phyloP scores from a whole-genome alignment of 1,140 invertebrate species.

The Sycophaga agraensis region DNA sequence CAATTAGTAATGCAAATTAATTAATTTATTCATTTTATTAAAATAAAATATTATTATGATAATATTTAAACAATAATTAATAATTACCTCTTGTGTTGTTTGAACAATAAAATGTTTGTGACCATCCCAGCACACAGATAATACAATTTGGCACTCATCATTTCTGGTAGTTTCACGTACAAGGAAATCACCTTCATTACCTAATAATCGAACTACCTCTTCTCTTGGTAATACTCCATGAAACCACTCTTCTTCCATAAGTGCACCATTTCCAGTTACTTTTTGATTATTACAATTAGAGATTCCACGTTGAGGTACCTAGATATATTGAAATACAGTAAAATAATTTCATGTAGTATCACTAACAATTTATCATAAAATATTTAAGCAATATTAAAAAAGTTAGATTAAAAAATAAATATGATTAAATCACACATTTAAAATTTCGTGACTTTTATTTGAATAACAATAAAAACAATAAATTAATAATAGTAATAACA shows the following conservation, averaged over 20 bases:
- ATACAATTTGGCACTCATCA: conserved; percentile 87
- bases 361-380: neutral
- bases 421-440: too few relatives aligned
- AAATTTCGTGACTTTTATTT: too few relatives aligned
- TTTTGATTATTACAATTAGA: conserved; percentile 48
- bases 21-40: neutral
- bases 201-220: conserved; percentile 88
- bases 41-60: neutral
- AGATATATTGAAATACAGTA: conserved; percentile 12
- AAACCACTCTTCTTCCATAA: conserved; percentile 95
- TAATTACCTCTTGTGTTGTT: conserved; percentile 78
- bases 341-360: too few relatives aligned
- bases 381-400: neutral
- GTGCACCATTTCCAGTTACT: conserved; percentile 43
- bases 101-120: conserved; percentile 98
- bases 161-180: conserved; percentile 93
- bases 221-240: conserved; percentile 94
- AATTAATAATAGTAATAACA: too few relatives aligned
- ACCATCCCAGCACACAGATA: conserved; percentile 94
- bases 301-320: conserved; percentile 47
- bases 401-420: too few relatives aligned
- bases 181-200: conserved; percentile 89
- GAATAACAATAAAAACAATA: too few relatives aligned
- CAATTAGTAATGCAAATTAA: neutral
- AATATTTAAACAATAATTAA: conserved; percentile 5